Conservation (phyloP, 2,113 vertebrate genomes). For the Grus americana region DNA sequence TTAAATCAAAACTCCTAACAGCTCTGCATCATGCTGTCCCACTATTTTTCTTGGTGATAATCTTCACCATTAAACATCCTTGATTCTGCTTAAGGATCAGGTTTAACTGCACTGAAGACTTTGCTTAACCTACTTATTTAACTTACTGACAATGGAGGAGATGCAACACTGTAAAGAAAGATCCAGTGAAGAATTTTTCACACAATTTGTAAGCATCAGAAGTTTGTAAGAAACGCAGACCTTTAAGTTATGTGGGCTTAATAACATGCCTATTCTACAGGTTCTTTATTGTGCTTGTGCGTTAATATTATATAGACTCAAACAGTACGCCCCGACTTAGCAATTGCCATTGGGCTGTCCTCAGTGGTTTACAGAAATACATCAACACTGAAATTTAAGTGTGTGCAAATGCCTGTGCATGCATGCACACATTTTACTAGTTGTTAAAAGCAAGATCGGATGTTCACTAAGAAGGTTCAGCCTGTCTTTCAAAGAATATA, state of each 20-base stretch:
- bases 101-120: background rate
- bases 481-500: background rate
- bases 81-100: background rate
- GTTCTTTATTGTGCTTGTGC: background rate
- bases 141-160: background rate
- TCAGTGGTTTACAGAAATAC: background rate
- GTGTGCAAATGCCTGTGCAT: fast-evolving
- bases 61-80: background rate
- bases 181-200: background rate
- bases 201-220: background rate
- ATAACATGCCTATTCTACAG: background rate
- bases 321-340: background rate
- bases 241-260: background rate
- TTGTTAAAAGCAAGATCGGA: background rate
- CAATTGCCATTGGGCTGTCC: background rate
- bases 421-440: background rate
- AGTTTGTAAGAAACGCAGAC: background rate
- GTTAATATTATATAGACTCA: background rate
- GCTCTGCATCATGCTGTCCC: background rate
- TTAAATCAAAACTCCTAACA: background rate
- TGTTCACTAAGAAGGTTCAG: background rate
- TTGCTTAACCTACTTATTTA: background rate
- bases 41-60: background rate
- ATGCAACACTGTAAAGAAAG: background rate
- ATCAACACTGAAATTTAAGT: background rate